Evolutionary conservation across 2,113 vertebrate genomes (phyloP).

Genomic region (Xiphophorus hellerii): DNA sequence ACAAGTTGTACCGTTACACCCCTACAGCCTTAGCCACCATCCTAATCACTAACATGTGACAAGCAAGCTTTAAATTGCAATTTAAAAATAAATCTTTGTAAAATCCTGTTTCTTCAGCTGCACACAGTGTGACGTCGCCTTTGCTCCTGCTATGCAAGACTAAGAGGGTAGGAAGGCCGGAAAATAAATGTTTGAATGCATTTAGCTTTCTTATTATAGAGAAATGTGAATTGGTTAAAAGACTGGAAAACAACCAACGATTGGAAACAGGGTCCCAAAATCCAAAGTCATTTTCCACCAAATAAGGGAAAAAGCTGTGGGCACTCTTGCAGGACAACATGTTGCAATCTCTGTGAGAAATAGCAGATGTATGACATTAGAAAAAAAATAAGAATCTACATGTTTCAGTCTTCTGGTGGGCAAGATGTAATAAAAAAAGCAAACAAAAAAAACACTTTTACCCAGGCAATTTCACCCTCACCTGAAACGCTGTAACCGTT

Average conservation of each 20-base stretch:
- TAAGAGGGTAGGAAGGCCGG: not conserved
- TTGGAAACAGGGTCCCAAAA: not conserved
- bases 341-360: too few relatives aligned
- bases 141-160: not conserved
- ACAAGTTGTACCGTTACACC: too few relatives aligned
- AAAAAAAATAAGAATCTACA: too few relatives aligned
- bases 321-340: not conserved
- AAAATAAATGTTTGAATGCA: not conserved
- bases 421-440: not conserved
- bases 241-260: not conserved
- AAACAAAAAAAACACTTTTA: too few relatives aligned
- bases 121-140: not conserved
- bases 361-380: too few relatives aligned
- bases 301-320: not conserved
- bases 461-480: not conserved
- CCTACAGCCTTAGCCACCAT: too few relatives aligned
- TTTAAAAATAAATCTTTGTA: not conserved
- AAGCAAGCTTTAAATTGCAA: not conserved
- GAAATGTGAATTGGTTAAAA: not conserved
- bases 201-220: not conserved
- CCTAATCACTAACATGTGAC: too few relatives aligned
- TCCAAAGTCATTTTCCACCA: not conserved
- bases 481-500: not conserved
- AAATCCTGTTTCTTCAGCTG: not conserved
- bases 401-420: not conserved